Conservation (phyloP, 2,888 invertebrate species). For the Catonia carolina region DNA sequence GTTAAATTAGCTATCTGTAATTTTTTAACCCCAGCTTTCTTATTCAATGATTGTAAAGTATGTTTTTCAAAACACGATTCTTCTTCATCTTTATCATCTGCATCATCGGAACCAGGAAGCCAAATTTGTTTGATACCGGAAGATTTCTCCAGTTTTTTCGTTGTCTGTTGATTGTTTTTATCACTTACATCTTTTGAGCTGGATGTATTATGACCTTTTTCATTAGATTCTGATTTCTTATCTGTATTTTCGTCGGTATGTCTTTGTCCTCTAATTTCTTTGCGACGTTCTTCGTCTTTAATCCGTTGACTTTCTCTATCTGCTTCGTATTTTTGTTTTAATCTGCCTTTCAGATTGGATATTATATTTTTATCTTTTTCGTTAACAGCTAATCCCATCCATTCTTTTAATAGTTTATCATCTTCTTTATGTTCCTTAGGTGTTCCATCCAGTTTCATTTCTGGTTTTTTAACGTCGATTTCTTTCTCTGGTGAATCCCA, state of each 20-base stretch:
- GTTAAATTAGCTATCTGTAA: constrained; percentile 34
- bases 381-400: constrained; percentile 46
- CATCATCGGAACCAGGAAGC: constrained; percentile 5
- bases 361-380: constrained; percentile 19
- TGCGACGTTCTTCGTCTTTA: constrained; percentile 31
- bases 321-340: constrained; percentile 33
- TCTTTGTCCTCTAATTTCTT: constrained; percentile 19
- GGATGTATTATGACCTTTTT: background rate
- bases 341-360: constrained; percentile 22
- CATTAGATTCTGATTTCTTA: background rate
- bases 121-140: constrained; percentile 8
- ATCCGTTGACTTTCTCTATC: constrained; percentile 39
- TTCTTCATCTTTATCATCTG: constrained; percentile 36
- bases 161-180: constrained; percentile 7
- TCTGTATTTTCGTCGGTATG: constrained; percentile 2
- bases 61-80: constrained; percentile 41
- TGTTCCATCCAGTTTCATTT: background rate
- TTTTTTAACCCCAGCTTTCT: constrained; percentile 31
- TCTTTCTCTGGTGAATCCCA: constrained; percentile 25
- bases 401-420: constrained; percentile 43
- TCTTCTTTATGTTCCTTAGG: constrained; percentile 17
- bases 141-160: background rate
- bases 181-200: constrained; percentile 15
- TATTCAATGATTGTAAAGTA: constrained; percentile 31
- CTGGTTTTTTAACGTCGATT: background rate